Evolutionary conservation across 2,113 vertebrate genomes (phyloP).

Genomic region (Austrofundulus limnaeus): DNA sequence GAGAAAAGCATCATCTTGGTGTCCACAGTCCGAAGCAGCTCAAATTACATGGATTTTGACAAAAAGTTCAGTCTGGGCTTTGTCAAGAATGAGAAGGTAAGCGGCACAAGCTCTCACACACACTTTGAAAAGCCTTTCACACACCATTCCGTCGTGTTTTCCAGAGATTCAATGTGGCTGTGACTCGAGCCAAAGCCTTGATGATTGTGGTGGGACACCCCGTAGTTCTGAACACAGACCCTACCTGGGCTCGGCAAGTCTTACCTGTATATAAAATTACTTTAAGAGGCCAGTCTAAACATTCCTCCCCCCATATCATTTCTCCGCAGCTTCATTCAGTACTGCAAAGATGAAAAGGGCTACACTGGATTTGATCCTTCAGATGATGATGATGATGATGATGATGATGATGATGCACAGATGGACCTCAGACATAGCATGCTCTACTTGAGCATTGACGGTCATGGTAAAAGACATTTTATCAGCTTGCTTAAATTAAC

Average conservation of each 20-base stretch:
- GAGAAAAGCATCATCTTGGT: slow-evolving; percentile 89
- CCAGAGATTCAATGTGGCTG: slow-evolving; percentile 93
- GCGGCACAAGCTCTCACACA: accelerated
- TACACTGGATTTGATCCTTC: slow-evolving; percentile 68
- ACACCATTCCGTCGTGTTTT: neutral
- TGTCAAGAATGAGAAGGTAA: slow-evolving; percentile 91
- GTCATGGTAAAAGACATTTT: slow-evolving; percentile 56
- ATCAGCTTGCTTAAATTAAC: neutral
- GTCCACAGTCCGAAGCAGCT: slow-evolving; percentile 88
- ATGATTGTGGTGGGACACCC: slow-evolving; percentile 93
- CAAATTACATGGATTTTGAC: slow-evolving; percentile 74
- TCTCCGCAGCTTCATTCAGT: slow-evolving; percentile 82
- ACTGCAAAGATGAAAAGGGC: slow-evolving; percentile 78
- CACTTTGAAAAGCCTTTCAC: accelerated
- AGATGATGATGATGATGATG: slow-evolving; percentile 43
- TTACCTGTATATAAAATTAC: neutral
- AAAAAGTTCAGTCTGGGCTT: slow-evolving; percentile 88
- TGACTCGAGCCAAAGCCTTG: slow-evolving; percentile 92
- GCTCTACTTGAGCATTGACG: slow-evolving; percentile 49
- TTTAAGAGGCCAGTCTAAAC: neutral
- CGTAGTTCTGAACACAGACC: slow-evolving; percentile 79
- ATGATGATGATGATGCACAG: slow-evolving; percentile 16
- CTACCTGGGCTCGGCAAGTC: slow-evolving; percentile 83
- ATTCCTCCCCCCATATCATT: neutral
- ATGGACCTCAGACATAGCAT: slow-evolving; percentile 29